Base-by-base conservation (phyloP, 1,140 invertebrate genomes). In the Scaptomyza graminum region DNA sequence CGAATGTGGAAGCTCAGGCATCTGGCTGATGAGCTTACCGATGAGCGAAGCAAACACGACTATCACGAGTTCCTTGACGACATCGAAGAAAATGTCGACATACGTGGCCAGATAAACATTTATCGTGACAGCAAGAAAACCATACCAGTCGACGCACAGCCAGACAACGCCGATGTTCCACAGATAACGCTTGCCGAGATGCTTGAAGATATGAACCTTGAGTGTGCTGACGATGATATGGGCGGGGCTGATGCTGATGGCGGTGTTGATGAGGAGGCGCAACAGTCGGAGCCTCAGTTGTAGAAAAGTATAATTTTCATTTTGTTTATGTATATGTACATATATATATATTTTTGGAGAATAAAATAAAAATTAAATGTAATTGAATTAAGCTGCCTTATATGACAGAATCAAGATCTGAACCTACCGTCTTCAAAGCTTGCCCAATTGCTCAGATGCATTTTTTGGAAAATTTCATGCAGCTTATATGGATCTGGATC, bases 1-100 rank as follows among this genome's bases (percentile, higher is more conserved):
- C 94, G 99, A 59, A 93, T 95, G 68, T 99, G 99, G 99, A 99
- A 98, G 92, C 93, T 99, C 3, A 96, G 97, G 90, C 97, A 98
- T 91, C 93, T 97, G 90, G 93, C 94, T 34, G 94, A 94, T 52
- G 96, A 96, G 74, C 94, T 94, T 11, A 94, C 95, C 1, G 94
- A 94, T 46, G 91, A 94, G 43, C 93, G 93, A 54, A 96, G 95
- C 67, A 94, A 95, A 69, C 60, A 85, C 74, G 98, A 99, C 79
- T 99, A 97, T 91, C 95, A 96, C 82, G 98, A 99, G 76, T 99
- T 99, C 93, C 94, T 99, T 91, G 97, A 99, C 82, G 99, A 99
- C 90, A 92, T 99, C 52, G 99, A 99, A 92, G 98, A 99, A 92
- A 98, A 99, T 93, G 94, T 95, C 16, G 94, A 95, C 31, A 93